Conservation (phyloP, 2,113 vertebrate species). For the Candoia aspera region DNA sequence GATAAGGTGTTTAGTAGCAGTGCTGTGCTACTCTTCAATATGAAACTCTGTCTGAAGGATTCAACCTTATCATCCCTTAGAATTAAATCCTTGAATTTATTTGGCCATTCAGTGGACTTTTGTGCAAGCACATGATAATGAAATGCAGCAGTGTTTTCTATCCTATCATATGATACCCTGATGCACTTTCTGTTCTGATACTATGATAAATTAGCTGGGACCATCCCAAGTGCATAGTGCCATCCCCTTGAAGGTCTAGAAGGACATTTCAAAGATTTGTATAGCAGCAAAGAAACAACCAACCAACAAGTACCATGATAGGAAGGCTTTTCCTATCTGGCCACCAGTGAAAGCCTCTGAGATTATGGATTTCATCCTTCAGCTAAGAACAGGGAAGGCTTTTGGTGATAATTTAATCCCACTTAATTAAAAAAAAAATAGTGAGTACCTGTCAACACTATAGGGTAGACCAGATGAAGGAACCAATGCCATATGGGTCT, state of each 20-base stretch:
- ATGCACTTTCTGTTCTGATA: not conserved
- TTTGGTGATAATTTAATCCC: not conserved
- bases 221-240: not conserved
- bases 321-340: not conserved
- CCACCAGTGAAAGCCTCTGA: not conserved
- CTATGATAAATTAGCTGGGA: not conserved
- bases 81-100: not conserved
- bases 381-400: not conserved
- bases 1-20: not conserved
- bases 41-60: not conserved
- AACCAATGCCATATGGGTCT: not conserved
- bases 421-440: not conserved
- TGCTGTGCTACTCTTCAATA: not conserved
- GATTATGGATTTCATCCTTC: not conserved
- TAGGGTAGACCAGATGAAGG: not conserved
- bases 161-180: not conserved
- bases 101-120: not conserved
- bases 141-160: not conserved
- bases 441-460: not conserved
- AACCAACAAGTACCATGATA: not conserved
- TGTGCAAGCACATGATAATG: not conserved
- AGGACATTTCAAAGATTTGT: not conserved
- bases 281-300: not conserved
- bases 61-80: not conserved
- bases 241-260: not conserved